phyloP scores from a whole-genome alignment of 2,113 vertebrate genomes.

The Andinoacara biseriatus region DNA sequence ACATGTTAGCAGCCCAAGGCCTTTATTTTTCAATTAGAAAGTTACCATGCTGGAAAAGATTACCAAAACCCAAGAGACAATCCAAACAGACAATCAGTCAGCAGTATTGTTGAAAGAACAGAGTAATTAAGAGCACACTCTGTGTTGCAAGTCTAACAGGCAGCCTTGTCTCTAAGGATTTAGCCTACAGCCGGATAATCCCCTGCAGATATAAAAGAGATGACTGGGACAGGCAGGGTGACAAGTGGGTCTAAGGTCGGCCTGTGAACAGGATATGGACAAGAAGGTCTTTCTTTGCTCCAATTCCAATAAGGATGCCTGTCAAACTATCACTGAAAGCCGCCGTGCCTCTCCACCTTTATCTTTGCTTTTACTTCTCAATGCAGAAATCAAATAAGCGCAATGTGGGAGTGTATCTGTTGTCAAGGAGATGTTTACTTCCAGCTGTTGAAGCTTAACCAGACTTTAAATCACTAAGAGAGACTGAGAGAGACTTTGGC shows the following conservation, averaged over 20 bases:
- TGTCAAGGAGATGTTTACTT: slow-evolving; percentile 21
- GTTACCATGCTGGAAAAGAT: neutral
- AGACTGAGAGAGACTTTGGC: neutral
- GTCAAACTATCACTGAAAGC: slow-evolving; percentile 6
- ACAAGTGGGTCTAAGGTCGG: slow-evolving; percentile 64
- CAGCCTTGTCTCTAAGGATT: slow-evolving; percentile 63
- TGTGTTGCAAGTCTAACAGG: slow-evolving; percentile 21
- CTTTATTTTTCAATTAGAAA: neutral
- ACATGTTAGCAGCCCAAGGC: neutral
- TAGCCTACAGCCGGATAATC: slow-evolving; percentile 72
- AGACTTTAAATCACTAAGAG: slow-evolving; percentile 28
- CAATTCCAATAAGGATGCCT: neutral
- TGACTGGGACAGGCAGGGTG: slow-evolving; percentile 57
- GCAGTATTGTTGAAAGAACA: slow-evolving; percentile 19
- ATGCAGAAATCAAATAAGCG: slow-evolving; percentile 15
- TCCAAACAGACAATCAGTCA: neutral
- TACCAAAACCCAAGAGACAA: neutral
- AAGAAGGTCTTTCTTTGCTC: slow-evolving; percentile 50
- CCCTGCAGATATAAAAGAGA: slow-evolving; percentile 74
- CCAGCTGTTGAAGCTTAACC: slow-evolving; percentile 36
- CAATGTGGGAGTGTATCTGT: slow-evolving; percentile 20
- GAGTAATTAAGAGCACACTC: slow-evolving; percentile 35
- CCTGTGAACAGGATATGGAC: slow-evolving; percentile 44
- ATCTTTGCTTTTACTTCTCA: neutral
- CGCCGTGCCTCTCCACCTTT: neutral